Percentiles rank a stretch among this genome's conserved stretches.
Evolutionary conservation across 2,113 vertebrate genomes (phyloP).

Genomic region (Coturnix japonica): DNA sequence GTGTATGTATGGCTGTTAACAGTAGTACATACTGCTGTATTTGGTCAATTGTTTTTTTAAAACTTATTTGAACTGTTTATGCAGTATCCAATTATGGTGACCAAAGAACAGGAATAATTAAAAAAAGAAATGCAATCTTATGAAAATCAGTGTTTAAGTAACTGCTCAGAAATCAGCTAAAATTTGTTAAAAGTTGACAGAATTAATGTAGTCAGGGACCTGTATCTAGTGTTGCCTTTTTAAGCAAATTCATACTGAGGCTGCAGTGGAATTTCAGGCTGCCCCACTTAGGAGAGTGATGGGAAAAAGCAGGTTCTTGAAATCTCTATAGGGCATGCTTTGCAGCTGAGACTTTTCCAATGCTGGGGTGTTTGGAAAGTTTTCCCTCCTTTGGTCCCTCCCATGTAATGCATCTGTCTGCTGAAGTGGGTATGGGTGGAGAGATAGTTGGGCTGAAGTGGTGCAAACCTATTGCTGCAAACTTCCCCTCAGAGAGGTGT

Average conservation of each 20-base stretch:
- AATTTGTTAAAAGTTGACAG: neutral
- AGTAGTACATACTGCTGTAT: neutral
- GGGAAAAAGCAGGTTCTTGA: neutral
- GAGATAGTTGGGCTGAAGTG: neutral
- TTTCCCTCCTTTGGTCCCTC: neutral
- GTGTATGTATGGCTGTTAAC: neutral
- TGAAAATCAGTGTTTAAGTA: neutral
- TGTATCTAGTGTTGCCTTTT: neutral
- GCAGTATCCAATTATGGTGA: neutral
- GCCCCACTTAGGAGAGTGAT: neutral
- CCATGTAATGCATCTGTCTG: neutral
- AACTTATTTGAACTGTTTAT: neutral
- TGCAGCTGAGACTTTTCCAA: neutral
- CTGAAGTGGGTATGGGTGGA: neutral
- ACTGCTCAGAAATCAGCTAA: neutral
- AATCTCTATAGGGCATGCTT: rapidly evolving
- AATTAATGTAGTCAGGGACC: neutral
- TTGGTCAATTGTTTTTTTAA: neutral
- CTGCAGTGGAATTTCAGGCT: neutral
- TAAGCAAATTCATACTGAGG: neutral
- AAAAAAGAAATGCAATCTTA: neutral
- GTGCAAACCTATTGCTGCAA: neutral
- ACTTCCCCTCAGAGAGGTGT: neutral
- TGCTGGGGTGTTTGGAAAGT: neutral
- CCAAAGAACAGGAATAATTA: neutral